Conservation (phyloP, 2,888 invertebrate species). For the Hydriomena furcata region DNA sequence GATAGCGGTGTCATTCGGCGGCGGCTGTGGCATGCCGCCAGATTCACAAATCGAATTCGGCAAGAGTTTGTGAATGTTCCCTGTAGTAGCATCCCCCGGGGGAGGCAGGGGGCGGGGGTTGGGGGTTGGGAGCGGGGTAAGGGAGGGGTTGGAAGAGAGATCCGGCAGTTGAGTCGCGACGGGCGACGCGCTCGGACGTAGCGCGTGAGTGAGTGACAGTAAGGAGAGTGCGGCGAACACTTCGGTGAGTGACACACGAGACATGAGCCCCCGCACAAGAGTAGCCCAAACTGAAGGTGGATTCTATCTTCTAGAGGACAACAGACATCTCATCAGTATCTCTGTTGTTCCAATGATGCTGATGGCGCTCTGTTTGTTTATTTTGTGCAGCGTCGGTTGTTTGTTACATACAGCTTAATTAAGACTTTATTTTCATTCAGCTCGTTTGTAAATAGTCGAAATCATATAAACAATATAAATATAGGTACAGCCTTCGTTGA, state of each 20-base stretch:
- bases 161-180: conserved; percentile 3
- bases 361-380: background rate
- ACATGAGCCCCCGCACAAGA: too few species aligned
- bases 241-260: conserved; percentile 18
- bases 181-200: conserved; percentile 11
- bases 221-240: conserved; percentile 7
- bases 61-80: conserved; percentile 25
- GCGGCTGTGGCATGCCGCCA: conserved; percentile 11
- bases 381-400: background rate
- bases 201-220: conserved; percentile 17
- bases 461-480: too few species aligned
- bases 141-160: background rate
- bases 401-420: background rate
- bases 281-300: too few species aligned
- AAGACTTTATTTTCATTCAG: conserved; percentile 2
- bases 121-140: conserved; percentile 7
- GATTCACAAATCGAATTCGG: conserved; percentile 29
- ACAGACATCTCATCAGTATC: too few species aligned
- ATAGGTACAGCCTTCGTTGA: too few species aligned
- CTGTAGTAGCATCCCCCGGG: conserved; percentile 14
- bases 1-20: conserved; percentile 1
- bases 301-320: too few species aligned
- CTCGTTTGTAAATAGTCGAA: conserved; percentile 1
- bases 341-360: background rate
- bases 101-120: background rate